A percentile compares a stretch with the other conserved stretches of the same genome.
Evolutionary conservation across 2,888 invertebrate species (phyloP).

Genomic region (Alloscopus bannaensis): DNA sequence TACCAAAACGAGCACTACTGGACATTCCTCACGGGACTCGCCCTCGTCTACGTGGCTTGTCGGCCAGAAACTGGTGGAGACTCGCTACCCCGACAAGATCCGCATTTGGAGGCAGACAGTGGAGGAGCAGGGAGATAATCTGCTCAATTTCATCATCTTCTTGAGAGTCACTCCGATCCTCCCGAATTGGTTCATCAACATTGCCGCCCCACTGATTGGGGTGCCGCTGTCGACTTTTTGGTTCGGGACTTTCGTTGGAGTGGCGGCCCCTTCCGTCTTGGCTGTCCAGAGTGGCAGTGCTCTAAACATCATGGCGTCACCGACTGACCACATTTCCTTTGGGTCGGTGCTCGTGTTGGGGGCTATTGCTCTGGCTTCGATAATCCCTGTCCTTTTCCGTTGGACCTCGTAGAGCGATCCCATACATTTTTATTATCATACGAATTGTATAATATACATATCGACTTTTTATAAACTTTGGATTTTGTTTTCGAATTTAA

Average conservation of each 20-base stretch:
- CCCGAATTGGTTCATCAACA: slow-evolving; percentile 99
- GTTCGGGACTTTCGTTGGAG: slow-evolving; percentile 93
- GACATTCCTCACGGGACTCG: slow-evolving; percentile 84
- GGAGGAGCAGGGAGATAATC: slow-evolving; percentile 86
- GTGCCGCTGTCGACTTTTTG: slow-evolving; percentile 95
- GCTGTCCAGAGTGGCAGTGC: slow-evolving; percentile 99
- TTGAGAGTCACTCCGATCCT: slow-evolving; percentile 97
- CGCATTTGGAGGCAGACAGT: slow-evolving; percentile 90
- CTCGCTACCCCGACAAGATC: slow-evolving; percentile 88
- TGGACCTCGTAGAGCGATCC: no score
- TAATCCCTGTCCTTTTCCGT: slow-evolving; percentile 88
- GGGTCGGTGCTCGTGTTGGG: slow-evolving; percentile 87
- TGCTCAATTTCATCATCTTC: slow-evolving; percentile 97
- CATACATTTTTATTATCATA: no score
- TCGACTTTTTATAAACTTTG: no score
- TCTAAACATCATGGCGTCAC: slow-evolving; percentile 91
- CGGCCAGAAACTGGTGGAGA: slow-evolving; percentile 58
- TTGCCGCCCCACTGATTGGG: slow-evolving; percentile 96
- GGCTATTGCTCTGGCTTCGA: slow-evolving; percentile 87
- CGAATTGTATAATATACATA: no score
- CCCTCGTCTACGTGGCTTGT: slow-evolving; percentile 93
- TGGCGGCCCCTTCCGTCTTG: slow-evolving; percentile 97
- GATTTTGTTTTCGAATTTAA: neutral
- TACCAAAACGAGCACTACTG: slow-evolving; percentile 90
- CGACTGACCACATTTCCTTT: slow-evolving; percentile 91